Evolutionary conservation across 2,113 vertebrate species (phyloP), one percentile per base, ranked within the genome.

Genomic region (Limanda limanda): DNA sequence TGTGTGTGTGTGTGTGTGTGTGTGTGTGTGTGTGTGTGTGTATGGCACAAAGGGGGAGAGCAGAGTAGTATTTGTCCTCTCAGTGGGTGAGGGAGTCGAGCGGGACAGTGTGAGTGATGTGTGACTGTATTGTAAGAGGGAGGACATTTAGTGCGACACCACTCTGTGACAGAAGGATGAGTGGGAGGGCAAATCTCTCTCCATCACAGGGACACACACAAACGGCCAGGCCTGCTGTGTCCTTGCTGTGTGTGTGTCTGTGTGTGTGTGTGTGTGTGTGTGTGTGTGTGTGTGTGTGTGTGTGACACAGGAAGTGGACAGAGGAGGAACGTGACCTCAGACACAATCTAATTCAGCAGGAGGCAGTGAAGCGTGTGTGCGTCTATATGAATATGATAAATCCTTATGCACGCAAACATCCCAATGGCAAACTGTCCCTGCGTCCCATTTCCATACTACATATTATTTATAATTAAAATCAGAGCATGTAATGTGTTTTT

Each of bases 61-160:
- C 35, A 68, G 62, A 55, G 63, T 13, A 18, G 74, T 78, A 79
- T 84, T 87, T 91, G 90, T 91, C 86, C 86, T 85, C 86, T 79
- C 84, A 54, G 87, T 77, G 60, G 86, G 86, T 54, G 65, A 76
- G 68, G 63, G 2, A 78, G 51, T 54, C 18, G 20, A 73, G 64
- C 76, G 35, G 82, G 87, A 85, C 84, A 76, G 63, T 74, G 75
- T 90, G 89, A 91, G 74, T 86, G 85, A 90, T 89, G 89, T 86
- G 74, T 87, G 79, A 81, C 84, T 75, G 71, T 74, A 72, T 77
- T 78, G 73, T 82, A 74, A 71, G 77, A 60, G 70, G 79, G 82
- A 85, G 85, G 86, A 89, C 85, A 88, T 91, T 91, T 91, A 89
- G 75, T 62, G 81, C 42, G 47, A 91, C 88, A 90, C 79, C 85